These are phyloP conservation scores for Hypomesus transpacificus DNA, from an alignment of 2,113 vertebrate genomes.

Conservation along the genomic window DNA sequence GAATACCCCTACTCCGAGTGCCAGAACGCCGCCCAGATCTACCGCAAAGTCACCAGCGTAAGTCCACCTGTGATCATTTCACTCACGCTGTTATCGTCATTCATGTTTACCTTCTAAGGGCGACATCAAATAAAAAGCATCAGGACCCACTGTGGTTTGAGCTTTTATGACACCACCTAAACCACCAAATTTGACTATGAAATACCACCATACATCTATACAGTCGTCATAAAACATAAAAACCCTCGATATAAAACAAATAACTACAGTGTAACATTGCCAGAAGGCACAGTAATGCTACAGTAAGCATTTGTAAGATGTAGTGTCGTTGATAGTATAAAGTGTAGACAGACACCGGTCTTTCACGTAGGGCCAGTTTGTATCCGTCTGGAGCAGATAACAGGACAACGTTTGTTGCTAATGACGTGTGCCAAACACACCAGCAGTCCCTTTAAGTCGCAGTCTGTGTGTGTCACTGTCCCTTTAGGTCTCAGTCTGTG, in stretches of 20 bases:
- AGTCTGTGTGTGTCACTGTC: background rate
- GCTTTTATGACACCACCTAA: too few species aligned
- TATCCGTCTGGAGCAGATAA: background rate
- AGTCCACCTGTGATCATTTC: slow-evolving; percentile 59
- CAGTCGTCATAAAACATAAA: too few species aligned
- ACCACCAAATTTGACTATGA: too few species aligned
- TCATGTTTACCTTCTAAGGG: too few species aligned
- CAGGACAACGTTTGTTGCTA: slow-evolving; percentile 3
- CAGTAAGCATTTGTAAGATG: too few species aligned
- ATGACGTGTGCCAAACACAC: slow-evolving; percentile 5
- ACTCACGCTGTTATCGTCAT: background rate
- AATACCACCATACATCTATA: too few species aligned
- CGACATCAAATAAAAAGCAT: too few species aligned
- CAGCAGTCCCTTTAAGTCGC: background rate
- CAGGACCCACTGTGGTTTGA: too few species aligned
- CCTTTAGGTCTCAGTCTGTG: background rate
- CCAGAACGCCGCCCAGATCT: slow-evolving; percentile 98
- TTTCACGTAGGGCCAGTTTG: background rate
- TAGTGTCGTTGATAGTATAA: too few species aligned
- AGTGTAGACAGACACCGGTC: background rate
- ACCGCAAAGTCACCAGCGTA: slow-evolving; percentile 98
- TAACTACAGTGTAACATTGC: too few species aligned
- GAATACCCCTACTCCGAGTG: slow-evolving; percentile 99
- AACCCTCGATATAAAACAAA: too few species aligned
- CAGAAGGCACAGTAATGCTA: too few species aligned